Percentiles rank a stretch among this genome's conserved stretches.
Conservation (phyloP, 2,888 invertebrate genomes). For the Drosophila antonietae region DNA sequence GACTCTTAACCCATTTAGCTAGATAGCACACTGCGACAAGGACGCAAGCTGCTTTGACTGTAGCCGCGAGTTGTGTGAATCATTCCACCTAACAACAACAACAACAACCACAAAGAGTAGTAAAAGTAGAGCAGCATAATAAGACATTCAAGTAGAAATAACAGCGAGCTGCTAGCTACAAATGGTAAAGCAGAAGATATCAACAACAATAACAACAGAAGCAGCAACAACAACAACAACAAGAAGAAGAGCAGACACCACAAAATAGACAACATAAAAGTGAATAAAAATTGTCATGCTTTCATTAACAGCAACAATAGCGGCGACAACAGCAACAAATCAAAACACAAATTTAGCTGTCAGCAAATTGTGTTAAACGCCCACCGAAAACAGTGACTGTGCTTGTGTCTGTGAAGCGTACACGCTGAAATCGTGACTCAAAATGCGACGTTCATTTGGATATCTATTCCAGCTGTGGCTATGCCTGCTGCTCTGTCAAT, state of each 20-base stretch:
- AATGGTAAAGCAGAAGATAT: slow-evolving; percentile 61
- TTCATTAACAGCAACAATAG: slow-evolving; percentile 70
- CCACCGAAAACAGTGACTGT: slow-evolving; percentile 18
- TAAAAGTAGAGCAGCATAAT: slow-evolving; percentile 77
- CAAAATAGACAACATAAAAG: slow-evolving; percentile 51
- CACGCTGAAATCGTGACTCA: slow-evolving; percentile 15
- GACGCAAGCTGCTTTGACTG: slow-evolving; percentile 50
- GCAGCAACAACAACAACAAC: background rate
- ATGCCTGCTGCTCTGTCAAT: slow-evolving; percentile 46
- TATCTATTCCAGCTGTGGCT: slow-evolving; percentile 45
- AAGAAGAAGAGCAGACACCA: slow-evolving; percentile 18
- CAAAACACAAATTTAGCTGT: slow-evolving; percentile 36
- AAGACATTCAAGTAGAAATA: slow-evolving; percentile 66
- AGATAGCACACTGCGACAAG: slow-evolving; percentile 54
- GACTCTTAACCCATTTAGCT: slow-evolving; percentile 56
- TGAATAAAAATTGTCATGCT: slow-evolving; percentile 77
- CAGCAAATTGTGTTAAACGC: slow-evolving; percentile 54
- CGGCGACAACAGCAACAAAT: slow-evolving; percentile 25
- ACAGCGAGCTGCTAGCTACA: slow-evolving; percentile 31
- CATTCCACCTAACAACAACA: slow-evolving; percentile 20
- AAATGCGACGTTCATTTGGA: slow-evolving; percentile 51
- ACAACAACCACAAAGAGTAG: slow-evolving; percentile 37
- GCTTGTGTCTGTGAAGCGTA: slow-evolving; percentile 8
- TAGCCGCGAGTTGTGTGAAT: slow-evolving; percentile 17
- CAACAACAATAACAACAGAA: slow-evolving; percentile 23